phyloP scores from a whole-genome alignment of 2,888 invertebrate species.

The Eubasilissa splendida region DNA sequence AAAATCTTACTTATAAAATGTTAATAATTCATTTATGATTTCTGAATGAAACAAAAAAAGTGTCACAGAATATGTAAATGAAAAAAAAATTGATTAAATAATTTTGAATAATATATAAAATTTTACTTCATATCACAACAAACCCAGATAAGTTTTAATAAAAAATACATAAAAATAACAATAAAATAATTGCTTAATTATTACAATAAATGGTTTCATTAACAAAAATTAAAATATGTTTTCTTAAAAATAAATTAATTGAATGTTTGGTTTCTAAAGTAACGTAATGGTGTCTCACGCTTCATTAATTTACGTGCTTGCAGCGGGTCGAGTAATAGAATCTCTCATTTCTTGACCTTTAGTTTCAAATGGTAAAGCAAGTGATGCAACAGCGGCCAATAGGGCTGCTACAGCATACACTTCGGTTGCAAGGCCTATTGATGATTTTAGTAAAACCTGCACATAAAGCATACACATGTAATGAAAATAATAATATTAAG shows the following conservation, averaged over 20 bases:
- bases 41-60: too few species aligned
- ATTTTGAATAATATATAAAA: too few species aligned
- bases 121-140: too few species aligned
- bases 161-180: too few species aligned
- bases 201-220: neutral
- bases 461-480: conserved; percentile 57
- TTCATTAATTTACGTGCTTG: conserved; percentile 41
- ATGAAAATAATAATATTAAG: too few species aligned
- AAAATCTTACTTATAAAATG: too few species aligned
- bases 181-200: too few species aligned
- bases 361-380: conserved; percentile 90
- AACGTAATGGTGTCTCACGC: neutral
- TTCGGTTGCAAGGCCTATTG: conserved; percentile 80
- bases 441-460: conserved; percentile 83
- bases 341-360: conserved; percentile 81
- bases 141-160: too few species aligned
- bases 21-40: too few species aligned
- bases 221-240: conserved; percentile 6
- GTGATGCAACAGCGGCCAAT: conserved; percentile 81
- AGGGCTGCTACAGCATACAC: conserved; percentile 86
- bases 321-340: conserved; percentile 63
- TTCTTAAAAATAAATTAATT: conserved; percentile 18
- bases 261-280: conserved; percentile 31
- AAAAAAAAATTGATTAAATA: too few species aligned
- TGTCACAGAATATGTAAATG: too few species aligned